Evolutionary conservation across 2,113 vertebrate species (phyloP), one percentile per base, ranked within the genome.

Genomic region (Cairina moschata): DNA sequence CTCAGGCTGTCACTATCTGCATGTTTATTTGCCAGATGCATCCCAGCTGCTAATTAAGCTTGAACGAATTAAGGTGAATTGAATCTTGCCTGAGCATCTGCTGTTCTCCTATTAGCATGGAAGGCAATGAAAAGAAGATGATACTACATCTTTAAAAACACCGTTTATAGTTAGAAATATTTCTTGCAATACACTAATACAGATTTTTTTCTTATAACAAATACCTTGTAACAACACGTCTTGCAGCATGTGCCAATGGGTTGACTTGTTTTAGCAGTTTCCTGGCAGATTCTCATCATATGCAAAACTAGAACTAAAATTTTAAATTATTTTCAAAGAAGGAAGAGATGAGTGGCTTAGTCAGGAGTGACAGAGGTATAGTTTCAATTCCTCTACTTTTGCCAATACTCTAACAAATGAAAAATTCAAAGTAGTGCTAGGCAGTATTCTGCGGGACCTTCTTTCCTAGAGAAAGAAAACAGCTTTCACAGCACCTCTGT

Each of bases 51-150:
- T 98, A 98, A 98, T 98, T 98, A 98, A 98, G 97, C 97, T 92
- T 96, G 96, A 98, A 98, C 95, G 95, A 98, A 98, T 98, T 97
- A 97, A 97, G 96, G 98, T 98, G 97, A 98, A 98, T 97, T 98
- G 97, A 98, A 98, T 98, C 96, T 95, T 97, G 95, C 96, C 81
- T 97, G 91, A 97, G 95, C 96, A 97, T 97, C 96, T 97, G 96
- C 91, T 96, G 67, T 92, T 93, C 92, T 90, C 72, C 94, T 96
- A 91, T 91, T 95, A 97, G 92, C 81, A 95, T 95, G 93, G 92
- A 79, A 96, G 87, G 82, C 96, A 77, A 50, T 91, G 93, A 95
- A 90, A 96, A 67, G 87, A 94, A 91, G 96, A 91, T 71, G 95
- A 92, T 86, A 50, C 71, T 89, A 95, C 71, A 80, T 95, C 93